A percentile compares a stretch with the other conserved stretches of the same genome.
phyloP scores from a whole-genome alignment of 1,140 invertebrate species.

The Drosophila malerkotliana region DNA sequence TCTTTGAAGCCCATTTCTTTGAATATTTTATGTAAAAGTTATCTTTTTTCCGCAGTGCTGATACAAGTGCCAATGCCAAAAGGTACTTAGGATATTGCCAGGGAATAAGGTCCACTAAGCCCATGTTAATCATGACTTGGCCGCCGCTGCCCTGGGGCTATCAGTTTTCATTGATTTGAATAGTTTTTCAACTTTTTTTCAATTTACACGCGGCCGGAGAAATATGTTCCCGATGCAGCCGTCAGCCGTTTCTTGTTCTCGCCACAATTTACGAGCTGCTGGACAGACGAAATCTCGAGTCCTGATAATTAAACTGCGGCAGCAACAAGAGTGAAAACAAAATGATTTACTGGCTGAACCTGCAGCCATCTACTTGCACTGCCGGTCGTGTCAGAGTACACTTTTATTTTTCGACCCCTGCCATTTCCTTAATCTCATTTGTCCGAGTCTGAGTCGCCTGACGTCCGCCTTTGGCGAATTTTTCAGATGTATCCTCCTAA shows the following conservation, averaged over 20 bases:
- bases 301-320: slow-evolving; percentile 75
- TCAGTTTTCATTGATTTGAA: slow-evolving; percentile 81
- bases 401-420: slow-evolving; percentile 40
- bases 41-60: neutral
- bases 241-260: slow-evolving; percentile 57
- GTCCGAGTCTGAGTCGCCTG: slow-evolving; percentile 16
- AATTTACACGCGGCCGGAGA: slow-evolving; percentile 60
- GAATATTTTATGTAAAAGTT: neutral
- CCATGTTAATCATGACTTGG: slow-evolving; percentile 72
- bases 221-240: slow-evolving; percentile 38
- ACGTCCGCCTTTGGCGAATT: neutral
- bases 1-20: neutral
- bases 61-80: slow-evolving; percentile 3
- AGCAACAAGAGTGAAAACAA: slow-evolving; percentile 66
- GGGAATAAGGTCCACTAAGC: slow-evolving; percentile 15
- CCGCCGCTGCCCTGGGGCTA: slow-evolving; percentile 58
- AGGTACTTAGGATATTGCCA: slow-evolving; percentile 25
- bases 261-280: slow-evolving; percentile 67
- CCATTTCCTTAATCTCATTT: slow-evolving; percentile 38
- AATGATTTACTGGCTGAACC: slow-evolving; percentile 66
- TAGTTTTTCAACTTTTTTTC: slow-evolving; percentile 63
- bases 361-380: slow-evolving; percentile 22
- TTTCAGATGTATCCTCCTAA: slow-evolving; percentile 17
- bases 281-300: slow-evolving; percentile 66
- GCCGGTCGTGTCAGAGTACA: slow-evolving; percentile 33